These are phyloP conservation scores for Hypotaenidia philippensis DNA, from an alignment of 2,797 vertebrate species.

Conservation along the genomic window DNA sequence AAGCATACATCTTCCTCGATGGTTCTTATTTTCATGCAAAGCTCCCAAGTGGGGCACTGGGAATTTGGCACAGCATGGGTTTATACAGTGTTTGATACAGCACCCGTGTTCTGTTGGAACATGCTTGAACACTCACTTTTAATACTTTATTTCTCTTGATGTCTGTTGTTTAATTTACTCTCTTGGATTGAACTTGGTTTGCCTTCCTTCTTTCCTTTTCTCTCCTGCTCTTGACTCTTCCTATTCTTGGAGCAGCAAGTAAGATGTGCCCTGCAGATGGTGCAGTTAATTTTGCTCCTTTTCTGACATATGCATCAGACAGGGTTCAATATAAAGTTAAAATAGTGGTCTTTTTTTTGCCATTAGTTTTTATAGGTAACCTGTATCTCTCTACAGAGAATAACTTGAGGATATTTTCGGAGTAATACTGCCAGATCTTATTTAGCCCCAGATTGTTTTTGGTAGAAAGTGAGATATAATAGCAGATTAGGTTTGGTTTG, in stretches of 20 bases:
- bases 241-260: neutral
- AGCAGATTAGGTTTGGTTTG: neutral
- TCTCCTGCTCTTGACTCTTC: neutral
- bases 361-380: neutral
- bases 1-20: neutral
- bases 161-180: conserved; percentile 19
- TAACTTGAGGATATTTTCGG: neutral
- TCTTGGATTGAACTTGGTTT: rapidly evolving
- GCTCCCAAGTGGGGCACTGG: neutral
- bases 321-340: neutral
- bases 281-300: neutral
- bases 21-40: neutral
- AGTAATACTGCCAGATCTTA: neutral
- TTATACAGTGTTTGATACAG: neutral
- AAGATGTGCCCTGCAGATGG: neutral
- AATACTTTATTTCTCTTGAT: conserved; percentile 18
- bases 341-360: neutral
- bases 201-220: neutral
- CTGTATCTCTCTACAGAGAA: neutral
- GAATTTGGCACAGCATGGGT: neutral
- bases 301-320: neutral
- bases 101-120: conserved; percentile 27
- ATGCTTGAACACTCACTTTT: neutral
- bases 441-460: neutral
- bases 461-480: neutral